These are phyloP conservation scores for Pachyseris speciosa DNA, from an alignment of 64 coral and sea anemone genomes.

Conservation along the genomic window DNA sequence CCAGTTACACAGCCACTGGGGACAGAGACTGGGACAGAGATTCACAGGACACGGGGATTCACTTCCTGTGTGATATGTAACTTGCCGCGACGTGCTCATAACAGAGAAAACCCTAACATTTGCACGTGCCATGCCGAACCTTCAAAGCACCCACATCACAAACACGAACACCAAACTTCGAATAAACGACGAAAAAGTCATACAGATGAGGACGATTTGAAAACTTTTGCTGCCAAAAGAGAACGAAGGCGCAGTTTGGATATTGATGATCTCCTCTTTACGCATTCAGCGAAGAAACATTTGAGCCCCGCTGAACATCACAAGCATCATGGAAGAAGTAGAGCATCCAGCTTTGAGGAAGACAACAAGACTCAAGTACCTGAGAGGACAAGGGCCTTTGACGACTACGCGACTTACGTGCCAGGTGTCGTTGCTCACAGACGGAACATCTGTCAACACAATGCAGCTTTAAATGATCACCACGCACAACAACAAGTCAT, in stretches of 20 bases:
- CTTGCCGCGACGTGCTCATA: slow-evolving; percentile 59
- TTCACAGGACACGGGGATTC: slow-evolving; percentile 79
- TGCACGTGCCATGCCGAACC: slow-evolving; percentile 44
- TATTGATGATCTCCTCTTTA: not conserved
- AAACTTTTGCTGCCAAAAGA: not conserved
- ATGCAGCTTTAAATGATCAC: not conserved
- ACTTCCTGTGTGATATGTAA: slow-evolving; percentile 81
- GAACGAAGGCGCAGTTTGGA: not conserved
- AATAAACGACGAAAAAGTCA: slow-evolving; percentile 4
- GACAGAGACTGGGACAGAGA: slow-evolving; percentile 11
- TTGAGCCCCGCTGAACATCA: not conserved
- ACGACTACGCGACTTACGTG: not conserved
- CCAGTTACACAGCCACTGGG: not conserved
- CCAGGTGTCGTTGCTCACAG: not conserved
- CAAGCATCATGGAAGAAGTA: not conserved
- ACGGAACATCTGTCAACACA: not conserved
- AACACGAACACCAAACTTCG: not conserved
- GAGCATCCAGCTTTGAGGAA: slow-evolving; percentile 23
- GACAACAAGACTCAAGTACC: not conserved
- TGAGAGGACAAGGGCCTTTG: not conserved
- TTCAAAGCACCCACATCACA: slow-evolving; percentile 6
- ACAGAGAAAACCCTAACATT: not conserved
- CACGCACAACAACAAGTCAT: not conserved
- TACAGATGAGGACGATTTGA: not conserved
- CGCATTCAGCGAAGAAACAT: not conserved